Base-by-base conservation (phyloP, 2,888 invertebrate genomes). In the Drosophila testacea region DNA sequence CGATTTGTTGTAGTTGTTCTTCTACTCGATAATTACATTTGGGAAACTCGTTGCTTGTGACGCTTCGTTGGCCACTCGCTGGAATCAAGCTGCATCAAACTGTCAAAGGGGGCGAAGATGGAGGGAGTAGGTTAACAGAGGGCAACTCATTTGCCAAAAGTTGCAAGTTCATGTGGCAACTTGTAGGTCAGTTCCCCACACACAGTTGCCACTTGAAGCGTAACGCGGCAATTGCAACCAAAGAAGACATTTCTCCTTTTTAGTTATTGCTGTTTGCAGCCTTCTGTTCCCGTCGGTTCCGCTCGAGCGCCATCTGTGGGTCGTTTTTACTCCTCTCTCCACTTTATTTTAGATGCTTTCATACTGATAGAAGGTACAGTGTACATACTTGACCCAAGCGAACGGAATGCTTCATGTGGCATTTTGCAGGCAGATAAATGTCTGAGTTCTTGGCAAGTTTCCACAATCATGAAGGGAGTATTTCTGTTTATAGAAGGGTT, bases 131-230 rank as follows among this genome's bases (percentile, higher is more conserved):
- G 34, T 22, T 34, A 50, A 5, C 7, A 38, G 48, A 38, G 41
- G 47, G 52, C 69, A 73, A 64, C 59, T 76, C 76, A 74, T 74
- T 79, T 79, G 73, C 69, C 73, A 65, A 67, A 79, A 67, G 80
- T 74, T 74, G 77, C 79, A 79, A 77, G 79, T 80, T 81, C 78
- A 81, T 70, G 70, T 70, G 56, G 59, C 78, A 42, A 16, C 55
- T 57, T 74, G 67, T 73, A 73, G 78, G 79, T 79, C 79, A 77
- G 75, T 65, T 55, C 28, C 41, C 56, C 54, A 44, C 57, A 44
- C 62, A 55, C 22, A 22, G 55, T 57, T 76, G 75, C 59, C 79
- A 55, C 62, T 67, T 73, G 63, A 73, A 79, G 78, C 78, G 79
- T 69, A 76, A 68, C 78, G 71, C 78, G 70, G 57, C 77, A 77